Evolutionary conservation across 2,797 vertebrate species (phyloP).

Genomic region (Neoniphon sammara): DNA sequence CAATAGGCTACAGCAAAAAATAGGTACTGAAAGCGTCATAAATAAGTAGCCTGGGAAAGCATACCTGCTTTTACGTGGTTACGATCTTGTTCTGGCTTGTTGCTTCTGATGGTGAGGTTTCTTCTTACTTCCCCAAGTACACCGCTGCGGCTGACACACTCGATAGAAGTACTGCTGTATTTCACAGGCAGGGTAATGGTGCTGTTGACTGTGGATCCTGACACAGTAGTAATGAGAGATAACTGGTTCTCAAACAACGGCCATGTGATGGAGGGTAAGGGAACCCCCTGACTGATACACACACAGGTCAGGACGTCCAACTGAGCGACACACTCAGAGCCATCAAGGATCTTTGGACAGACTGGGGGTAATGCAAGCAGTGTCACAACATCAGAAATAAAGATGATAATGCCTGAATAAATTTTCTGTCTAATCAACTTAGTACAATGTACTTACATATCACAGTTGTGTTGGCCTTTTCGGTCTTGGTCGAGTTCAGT

Average conservation of each 20-base stretch:
- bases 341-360: conserved; percentile 24
- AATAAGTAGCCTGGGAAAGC: neutral
- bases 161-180: neutral
- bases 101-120: neutral
- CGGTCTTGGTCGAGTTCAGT: neutral
- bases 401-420: too few species aligned
- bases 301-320: conserved; percentile 51
- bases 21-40: neutral
- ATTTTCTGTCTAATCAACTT: too few species aligned
- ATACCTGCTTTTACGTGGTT: neutral
- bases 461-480: conserved; percentile 28
- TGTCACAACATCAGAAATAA: too few species aligned
- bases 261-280: conserved; percentile 60
- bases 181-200: conserved; percentile 20
- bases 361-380: conserved; percentile 12
- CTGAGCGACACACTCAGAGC: conserved; percentile 40
- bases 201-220: conserved; percentile 38
- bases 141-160: conserved; percentile 49
- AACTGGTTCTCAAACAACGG: conserved; percentile 44
- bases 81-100: rapidly evolving
- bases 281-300: conserved; percentile 54
- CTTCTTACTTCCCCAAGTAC: conserved; percentile 2
- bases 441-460: conserved; percentile 46
- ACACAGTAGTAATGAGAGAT: conserved; percentile 11
- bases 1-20: neutral